A percentile compares a stretch with the other conserved stretches of the same genome.
Conservation (phyloP, 2,113 vertebrate genomes). For the Lepus americanus region DNA sequence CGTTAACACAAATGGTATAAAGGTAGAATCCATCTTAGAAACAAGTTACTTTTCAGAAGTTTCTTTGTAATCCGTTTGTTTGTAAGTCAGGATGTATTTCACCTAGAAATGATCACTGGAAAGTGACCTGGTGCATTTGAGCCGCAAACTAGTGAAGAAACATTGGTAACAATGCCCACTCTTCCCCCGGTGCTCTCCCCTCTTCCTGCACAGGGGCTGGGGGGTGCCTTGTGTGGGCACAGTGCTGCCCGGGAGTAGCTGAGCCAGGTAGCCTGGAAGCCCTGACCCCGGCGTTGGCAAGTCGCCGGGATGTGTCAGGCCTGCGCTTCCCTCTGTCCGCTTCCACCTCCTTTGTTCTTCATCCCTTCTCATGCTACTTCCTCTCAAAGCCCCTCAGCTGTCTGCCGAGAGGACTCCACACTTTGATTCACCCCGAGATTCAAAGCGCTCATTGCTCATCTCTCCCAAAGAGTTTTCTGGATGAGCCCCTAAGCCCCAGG, state of each 20-base stretch:
- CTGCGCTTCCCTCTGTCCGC: neutral
- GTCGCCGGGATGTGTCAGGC: neutral
- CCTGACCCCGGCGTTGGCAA: neutral
- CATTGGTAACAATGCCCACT: no score
- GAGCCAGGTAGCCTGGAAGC: neutral
- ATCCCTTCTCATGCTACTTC: neutral
- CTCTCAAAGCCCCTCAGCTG: neutral
- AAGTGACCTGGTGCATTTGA: no score
- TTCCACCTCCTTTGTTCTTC: neutral
- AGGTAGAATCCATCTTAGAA: neutral
- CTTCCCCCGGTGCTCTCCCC: neutral
- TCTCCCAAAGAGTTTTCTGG: constrained; percentile 57
- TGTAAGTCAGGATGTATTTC: neutral
- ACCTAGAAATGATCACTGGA: neutral
- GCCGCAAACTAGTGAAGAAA: neutral
- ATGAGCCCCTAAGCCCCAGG: constrained; percentile 29
- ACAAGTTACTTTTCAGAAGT: neutral
- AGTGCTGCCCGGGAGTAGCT: neutral
- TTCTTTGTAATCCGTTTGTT: neutral
- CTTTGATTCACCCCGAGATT: neutral
- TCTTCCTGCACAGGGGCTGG: neutral
- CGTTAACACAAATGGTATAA: neutral
- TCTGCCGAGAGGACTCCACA: neutral
- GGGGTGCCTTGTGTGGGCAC: accelerated
- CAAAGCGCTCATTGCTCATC: neutral